Percentiles rank a stretch among this genome's conserved stretches.
Conservation (phyloP, 1,140 invertebrate species). For the Atta colombica region DNA sequence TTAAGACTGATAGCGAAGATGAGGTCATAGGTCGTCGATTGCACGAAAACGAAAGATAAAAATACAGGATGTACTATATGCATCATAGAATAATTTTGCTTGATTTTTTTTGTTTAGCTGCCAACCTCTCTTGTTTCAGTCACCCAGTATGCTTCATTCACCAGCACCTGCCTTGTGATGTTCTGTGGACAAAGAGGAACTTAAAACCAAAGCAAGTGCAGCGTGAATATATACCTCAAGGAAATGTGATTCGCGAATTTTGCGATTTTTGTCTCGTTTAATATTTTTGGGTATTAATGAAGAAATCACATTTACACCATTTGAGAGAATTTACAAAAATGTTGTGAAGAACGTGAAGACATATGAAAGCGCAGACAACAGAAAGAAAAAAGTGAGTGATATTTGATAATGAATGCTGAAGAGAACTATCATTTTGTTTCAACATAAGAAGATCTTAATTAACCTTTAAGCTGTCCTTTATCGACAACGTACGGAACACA, state of each 20-base stretch:
- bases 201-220: constrained; percentile 81
- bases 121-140: constrained; percentile 95
- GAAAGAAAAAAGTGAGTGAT: constrained; percentile 28
- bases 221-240: constrained; percentile 27
- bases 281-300: neutral
- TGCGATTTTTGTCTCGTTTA: constrained; percentile 25
- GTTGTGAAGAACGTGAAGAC: constrained; percentile 10
- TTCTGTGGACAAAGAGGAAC: constrained; percentile 90
- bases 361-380: constrained; percentile 10
- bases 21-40: constrained; percentile 40
- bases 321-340: neutral
- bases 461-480: neutral
- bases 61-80: constrained; percentile 79
- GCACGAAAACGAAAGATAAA: constrained; percentile 66
- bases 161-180: constrained; percentile 96
- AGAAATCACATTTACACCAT: constrained; percentile 2
- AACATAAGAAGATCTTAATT: neutral
- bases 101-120: constrained; percentile 81
- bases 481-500: neutral
- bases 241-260: constrained; percentile 16
- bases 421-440: neutral
- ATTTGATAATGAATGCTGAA: constrained; percentile 31
- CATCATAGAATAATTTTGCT: constrained; percentile 83
- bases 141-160: constrained; percentile 97
- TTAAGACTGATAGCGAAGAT: constrained; percentile 14